A percentile compares a stretch with the other conserved stretches of the same genome.
phyloP scores from a whole-genome alignment of 2,797 vertebrate genomes.

The Spatula versicolor region DNA sequence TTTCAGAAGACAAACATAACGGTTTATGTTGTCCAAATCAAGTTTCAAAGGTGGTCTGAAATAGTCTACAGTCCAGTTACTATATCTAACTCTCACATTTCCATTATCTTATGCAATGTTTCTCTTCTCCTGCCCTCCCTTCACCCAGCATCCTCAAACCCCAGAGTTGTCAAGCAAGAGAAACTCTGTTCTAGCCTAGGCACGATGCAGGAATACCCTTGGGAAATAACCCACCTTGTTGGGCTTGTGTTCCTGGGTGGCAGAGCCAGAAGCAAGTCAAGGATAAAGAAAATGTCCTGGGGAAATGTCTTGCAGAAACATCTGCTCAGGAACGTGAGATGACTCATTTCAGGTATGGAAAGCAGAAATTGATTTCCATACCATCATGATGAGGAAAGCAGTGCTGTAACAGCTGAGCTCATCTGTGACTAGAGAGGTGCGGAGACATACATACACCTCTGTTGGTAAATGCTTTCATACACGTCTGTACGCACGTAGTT shows the following conservation, averaged over 20 bases:
- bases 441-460: neutral
- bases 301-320: neutral
- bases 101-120: neutral
- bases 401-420: neutral
- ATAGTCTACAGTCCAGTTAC: neutral
- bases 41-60: neutral
- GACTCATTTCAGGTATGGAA: neutral
- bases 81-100: neutral
- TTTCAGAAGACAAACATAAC: neutral
- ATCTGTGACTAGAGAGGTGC: neutral
- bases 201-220: neutral
- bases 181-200: neutral
- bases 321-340: neutral
- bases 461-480: neutral
- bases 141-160: neutral
- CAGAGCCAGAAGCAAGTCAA: neutral
- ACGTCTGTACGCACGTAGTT: fast-evolving
- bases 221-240: neutral
- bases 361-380: neutral
- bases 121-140: neutral
- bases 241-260: neutral
- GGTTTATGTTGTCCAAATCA: neutral
- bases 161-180: neutral
- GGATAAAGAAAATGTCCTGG: neutral
- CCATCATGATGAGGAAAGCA: no score